A percentile compares a stretch with the other conserved stretches of the same genome.
phyloP scores from a whole-genome alignment of 1,140 invertebrate species.

The Brachionus rubens region DNA sequence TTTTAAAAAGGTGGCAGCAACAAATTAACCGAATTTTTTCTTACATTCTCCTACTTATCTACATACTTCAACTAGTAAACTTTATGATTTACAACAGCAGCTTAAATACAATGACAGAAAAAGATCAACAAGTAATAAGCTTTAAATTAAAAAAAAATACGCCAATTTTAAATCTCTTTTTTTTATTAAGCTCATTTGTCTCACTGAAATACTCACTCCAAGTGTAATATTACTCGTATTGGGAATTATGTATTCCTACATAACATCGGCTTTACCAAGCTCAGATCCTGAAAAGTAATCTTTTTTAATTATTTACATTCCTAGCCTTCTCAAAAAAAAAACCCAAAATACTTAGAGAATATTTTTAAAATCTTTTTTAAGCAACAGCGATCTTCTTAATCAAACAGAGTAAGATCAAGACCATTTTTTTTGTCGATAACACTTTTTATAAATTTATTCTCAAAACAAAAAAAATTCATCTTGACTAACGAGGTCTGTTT shows the following conservation, averaged over 20 bases:
- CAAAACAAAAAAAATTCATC: too few species aligned
- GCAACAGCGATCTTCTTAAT: too few species aligned
- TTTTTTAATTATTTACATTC: not conserved
- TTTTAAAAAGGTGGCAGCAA: conserved; percentile 26
- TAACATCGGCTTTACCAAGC: conserved; percentile 10
- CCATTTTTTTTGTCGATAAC: too few species aligned
- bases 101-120: not conserved
- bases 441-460: too few species aligned
- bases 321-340: not conserved
- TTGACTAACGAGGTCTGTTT: too few species aligned
- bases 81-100: not conserved
- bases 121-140: conserved; percentile 8
- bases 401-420: too few species aligned
- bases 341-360: not conserved
- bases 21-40: conserved; percentile 21
- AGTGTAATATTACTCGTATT: not conserved
- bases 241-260: conserved; percentile 36
- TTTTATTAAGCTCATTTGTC: not conserved
- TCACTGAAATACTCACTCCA: conserved; percentile 2
- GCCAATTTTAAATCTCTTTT: not conserved
- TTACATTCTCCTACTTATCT: not conserved
- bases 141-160: not conserved
- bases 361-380: too few species aligned
- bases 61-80: conserved; percentile 5
- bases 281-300: conserved; percentile 3